Evolutionary conservation across 2,888 invertebrate genomes (phyloP).

Genomic region (Mythimna vitellina): DNA sequence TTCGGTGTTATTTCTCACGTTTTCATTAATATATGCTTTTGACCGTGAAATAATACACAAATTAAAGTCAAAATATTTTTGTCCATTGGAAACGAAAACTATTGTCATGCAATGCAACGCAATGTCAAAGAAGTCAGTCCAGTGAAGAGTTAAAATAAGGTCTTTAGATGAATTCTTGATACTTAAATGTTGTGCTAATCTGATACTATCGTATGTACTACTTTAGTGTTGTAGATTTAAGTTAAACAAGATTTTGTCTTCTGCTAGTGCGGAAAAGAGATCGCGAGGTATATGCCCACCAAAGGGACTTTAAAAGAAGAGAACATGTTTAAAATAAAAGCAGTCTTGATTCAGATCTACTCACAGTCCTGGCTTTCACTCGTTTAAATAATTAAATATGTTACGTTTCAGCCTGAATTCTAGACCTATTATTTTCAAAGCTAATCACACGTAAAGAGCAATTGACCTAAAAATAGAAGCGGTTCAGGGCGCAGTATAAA

Average conservation of each 20-base stretch:
- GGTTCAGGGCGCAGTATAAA: constrained; percentile 41
- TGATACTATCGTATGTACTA: background rate
- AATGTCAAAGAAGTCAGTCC: too few species aligned
- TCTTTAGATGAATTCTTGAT: background rate
- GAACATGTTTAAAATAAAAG: background rate
- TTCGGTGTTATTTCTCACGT: background rate
- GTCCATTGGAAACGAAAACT: background rate
- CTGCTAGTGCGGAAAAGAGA: background rate
- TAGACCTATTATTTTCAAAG: constrained; percentile 34
- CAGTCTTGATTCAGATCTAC: background rate
- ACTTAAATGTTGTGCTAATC: background rate
- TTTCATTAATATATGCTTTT: background rate
- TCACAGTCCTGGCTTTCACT: background rate
- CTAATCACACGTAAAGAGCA: constrained; percentile 61
- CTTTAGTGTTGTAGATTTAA: background rate
- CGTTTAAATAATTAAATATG: background rate
- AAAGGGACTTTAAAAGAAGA: background rate
- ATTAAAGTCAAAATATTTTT: background rate
- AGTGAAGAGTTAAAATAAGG: too few species aligned
- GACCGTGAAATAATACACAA: background rate
- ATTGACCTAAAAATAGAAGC: constrained; percentile 67
- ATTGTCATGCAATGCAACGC: background rate
- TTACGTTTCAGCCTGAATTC: constrained; percentile 6
- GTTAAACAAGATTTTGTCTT: background rate
- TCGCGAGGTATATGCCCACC: too few species aligned